These are phyloP conservation scores for Sus scrofa DNA, from an alignment of 2,113 vertebrate genomes.

Conservation along the genomic window T2T-Sscrofa CM000818.6:109565501-109566000, in stretches of 20 bases:
- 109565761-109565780: slow-evolving; percentile 54
- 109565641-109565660: slow-evolving; percentile 79
- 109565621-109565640: slow-evolving; percentile 76
- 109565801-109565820: background rate
- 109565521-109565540: slow-evolving; percentile 81
- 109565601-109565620: slow-evolving; percentile 82
- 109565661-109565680: slow-evolving; percentile 83
- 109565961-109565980: background rate
- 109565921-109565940: background rate
- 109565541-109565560: slow-evolving; percentile 79
- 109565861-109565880: background rate
- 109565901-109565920: background rate
- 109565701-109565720: slow-evolving; percentile 86
- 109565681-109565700: slow-evolving; percentile 84
- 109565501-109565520: slow-evolving; percentile 63
- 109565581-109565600: slow-evolving; percentile 68
- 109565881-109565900: background rate
- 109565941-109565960: too few relatives aligned
- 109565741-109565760: slow-evolving; percentile 85
- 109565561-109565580: slow-evolving; percentile 72
- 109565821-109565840: background rate
- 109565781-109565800: slow-evolving; percentile 34
- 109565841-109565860: background rate
- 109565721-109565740: slow-evolving; percentile 87
- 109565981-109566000: background rate